A percentile compares a stretch with the other conserved stretches of the same genome.
Conservation (phyloP, 2,888 invertebrate genomes). For the Gymnocheta viridis region DNA sequence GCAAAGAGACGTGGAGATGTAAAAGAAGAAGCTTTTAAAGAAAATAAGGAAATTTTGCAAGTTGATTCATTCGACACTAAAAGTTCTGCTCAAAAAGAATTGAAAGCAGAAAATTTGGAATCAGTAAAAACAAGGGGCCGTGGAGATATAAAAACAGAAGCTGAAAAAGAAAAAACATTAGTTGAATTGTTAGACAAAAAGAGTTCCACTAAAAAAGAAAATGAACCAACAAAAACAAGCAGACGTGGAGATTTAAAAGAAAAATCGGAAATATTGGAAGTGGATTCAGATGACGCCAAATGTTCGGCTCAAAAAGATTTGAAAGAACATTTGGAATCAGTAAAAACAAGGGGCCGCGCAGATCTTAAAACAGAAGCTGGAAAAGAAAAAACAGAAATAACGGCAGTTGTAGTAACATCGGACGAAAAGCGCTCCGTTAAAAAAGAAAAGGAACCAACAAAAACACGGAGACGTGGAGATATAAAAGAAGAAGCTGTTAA, state of each 20-base stretch:
- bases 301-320: background rate
- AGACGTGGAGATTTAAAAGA: constrained; percentile 3
- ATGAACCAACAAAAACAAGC: background rate
- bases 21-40: background rate
- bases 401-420: background rate
- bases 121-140: background rate
- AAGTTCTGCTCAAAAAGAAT: background rate
- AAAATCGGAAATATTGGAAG: background rate
- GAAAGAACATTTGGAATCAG: background rate
- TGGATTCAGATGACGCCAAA: background rate
- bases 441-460: background rate
- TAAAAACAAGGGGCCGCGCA: background rate
- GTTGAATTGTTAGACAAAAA: background rate
- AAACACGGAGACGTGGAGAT: background rate
- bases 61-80: background rate
- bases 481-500: background rate
- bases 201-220: background rate
- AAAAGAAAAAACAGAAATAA: background rate
- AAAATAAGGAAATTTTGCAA: background rate
- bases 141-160: background rate
- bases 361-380: background rate
- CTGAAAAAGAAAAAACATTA: background rate
- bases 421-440: background rate
- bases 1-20: background rate
- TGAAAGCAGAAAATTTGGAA: background rate